Percentiles rank a stretch among this genome's conserved stretches.
Evolutionary conservation across 2,113 vertebrate species (phyloP).

Genomic region (Neopipo cinnamomea): DNA sequence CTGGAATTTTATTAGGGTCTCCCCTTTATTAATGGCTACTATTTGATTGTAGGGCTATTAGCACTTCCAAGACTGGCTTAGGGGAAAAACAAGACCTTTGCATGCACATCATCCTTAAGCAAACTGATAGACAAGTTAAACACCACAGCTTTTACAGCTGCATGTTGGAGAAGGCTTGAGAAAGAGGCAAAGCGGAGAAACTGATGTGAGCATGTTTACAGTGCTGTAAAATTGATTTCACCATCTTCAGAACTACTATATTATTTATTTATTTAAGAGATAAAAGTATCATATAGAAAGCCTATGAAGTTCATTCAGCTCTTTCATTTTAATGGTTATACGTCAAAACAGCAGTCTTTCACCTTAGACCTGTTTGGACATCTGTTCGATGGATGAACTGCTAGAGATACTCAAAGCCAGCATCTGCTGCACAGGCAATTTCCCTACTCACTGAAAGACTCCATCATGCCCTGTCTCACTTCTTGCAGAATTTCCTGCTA

Average conservation of each 20-base stretch:
- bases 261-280: conserved; percentile 1
- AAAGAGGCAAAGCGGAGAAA: not conserved
- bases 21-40: not conserved
- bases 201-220: not conserved
- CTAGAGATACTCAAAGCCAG: not conserved
- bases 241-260: not conserved
- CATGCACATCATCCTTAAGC: not conserved
- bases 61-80: not conserved
- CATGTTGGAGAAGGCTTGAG: not conserved
- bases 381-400: not conserved
- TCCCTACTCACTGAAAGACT: not conserved
- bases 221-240: not conserved
- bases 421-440: not conserved
- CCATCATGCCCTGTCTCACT: not conserved
- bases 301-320: not conserved
- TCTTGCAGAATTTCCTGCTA: not conserved
- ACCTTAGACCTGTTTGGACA: not conserved
- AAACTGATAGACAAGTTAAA: not conserved
- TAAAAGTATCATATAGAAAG: not conserved
- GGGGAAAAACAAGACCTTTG: not conserved
- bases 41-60: not conserved
- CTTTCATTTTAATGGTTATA: not conserved
- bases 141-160: not conserved
- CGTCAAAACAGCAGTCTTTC: not conserved
- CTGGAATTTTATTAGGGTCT: not conserved